Evolutionary conservation across 2,113 vertebrate genomes (phyloP), one percentile per base, ranked within the genome.

Genomic region (Himantopus leucocephalus): DNA sequence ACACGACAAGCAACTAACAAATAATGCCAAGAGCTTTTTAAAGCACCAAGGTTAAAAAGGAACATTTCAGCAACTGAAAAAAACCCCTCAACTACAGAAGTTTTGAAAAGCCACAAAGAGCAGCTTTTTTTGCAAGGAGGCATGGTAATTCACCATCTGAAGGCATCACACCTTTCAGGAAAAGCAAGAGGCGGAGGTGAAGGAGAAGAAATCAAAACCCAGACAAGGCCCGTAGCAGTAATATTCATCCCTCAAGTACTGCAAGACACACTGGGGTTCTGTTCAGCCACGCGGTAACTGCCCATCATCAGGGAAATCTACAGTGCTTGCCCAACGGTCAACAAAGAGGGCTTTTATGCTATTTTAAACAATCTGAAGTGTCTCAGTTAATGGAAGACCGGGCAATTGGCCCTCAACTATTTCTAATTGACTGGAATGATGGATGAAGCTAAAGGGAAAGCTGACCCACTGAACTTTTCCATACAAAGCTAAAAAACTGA

Each of bases 381-480:
- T 93, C 96, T 97, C 92, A 84, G 91, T 94, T 97, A 97, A 97
- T 96, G 96, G 94, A 96, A 92, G 85, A 94, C 85, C 37, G 19
- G 95, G 95, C 96, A 96, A 94, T 90, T 94, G 94, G 91, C 92
- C 92, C 89, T 96, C 96, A 92, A 92, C 97, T 93, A 89, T 95
- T 98, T 96, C 96, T 97, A 97, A 90, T 94, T 94, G 93, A 97
- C 96, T 96, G 95, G 90, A 96, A 97, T 92, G 96, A 97, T 71
- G 95, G 92, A 95, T 97, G 87, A 94, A 94, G 95, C 91, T 96
- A 79, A 96, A 97, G 94, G 89, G 93, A 96, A 92, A 94, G 83
- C 86, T 94, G 96, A 97, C 96, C 97, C 79, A 92, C 96, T 96
- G 95, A 95, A 97, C 97, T 96, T 81, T 63, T 94, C 92, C 93